These are phyloP conservation scores for Meloe dianella DNA, from an alignment of 2,888 invertebrate species.

Conservation along the genomic window DNA sequence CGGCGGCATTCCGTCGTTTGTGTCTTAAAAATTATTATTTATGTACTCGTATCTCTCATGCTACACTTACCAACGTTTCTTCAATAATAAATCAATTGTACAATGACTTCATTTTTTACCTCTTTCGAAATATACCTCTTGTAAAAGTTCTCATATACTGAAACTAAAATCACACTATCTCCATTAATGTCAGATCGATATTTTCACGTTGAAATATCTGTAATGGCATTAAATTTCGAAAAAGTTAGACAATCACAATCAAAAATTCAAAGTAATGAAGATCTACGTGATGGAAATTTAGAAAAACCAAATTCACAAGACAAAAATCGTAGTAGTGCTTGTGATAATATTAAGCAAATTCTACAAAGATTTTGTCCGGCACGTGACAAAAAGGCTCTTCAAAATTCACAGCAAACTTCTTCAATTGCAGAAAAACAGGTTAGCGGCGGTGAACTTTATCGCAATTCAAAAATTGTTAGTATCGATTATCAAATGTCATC, in stretches of 20 bases:
- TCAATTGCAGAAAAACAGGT: background rate
- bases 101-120: too few species aligned
- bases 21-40: too few species aligned
- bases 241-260: background rate
- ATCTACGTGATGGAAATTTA: conserved; percentile 29
- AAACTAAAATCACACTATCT: background rate
- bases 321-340: background rate
- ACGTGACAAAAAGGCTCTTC: background rate
- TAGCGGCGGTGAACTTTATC: background rate
- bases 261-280: conserved; percentile 24
- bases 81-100: background rate
- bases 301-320: conserved; percentile 19
- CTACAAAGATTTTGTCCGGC: background rate
- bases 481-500: too few species aligned
- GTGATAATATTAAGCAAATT: background rate
- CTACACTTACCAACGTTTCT: background rate
- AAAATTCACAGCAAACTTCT: background rate
- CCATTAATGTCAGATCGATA: background rate
- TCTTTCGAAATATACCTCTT: too few species aligned
- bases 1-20: background rate
- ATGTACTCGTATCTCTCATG: too few species aligned
- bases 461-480: background rate
- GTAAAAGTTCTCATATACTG: too few species aligned
- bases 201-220: background rate
- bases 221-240: background rate